Evolutionary conservation across 2,888 invertebrate genomes (phyloP).

Genomic region (Eupithecia subumbrata): DNA sequence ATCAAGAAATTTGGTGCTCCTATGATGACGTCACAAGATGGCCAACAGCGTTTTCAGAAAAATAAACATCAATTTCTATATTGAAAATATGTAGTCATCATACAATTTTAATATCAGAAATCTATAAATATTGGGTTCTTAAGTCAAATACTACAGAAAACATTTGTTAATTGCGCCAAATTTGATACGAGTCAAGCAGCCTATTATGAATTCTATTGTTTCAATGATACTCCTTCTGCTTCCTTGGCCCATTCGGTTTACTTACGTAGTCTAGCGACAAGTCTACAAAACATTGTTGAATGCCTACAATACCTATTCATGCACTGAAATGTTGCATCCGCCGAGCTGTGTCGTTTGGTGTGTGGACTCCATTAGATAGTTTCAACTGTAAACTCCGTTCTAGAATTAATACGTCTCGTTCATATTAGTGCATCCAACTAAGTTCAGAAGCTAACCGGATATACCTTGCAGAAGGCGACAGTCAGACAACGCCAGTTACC

Average conservation of each 20-base stretch:
- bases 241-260: background rate
- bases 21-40: no score
- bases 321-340: background rate
- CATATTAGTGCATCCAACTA: background rate
- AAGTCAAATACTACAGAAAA: no score
- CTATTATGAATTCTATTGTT: background rate
- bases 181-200: no score
- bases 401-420: background rate
- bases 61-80: no score
- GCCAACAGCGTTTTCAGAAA: no score
- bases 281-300: background rate
- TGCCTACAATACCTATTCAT: background rate
- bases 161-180: no score
- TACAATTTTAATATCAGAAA: no score
- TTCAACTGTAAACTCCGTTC: background rate
- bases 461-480: conserved; percentile 48
- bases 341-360: background rate
- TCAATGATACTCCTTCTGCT: background rate
- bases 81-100: no score
- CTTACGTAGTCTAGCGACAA: background rate
- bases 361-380: background rate
- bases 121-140: no score
- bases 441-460: background rate
- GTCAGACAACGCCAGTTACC: conserved; percentile 41
- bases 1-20: no score